Evolutionary conservation across 2,113 vertebrate genomes (phyloP).

Genomic region (Hucho hucho): DNA sequence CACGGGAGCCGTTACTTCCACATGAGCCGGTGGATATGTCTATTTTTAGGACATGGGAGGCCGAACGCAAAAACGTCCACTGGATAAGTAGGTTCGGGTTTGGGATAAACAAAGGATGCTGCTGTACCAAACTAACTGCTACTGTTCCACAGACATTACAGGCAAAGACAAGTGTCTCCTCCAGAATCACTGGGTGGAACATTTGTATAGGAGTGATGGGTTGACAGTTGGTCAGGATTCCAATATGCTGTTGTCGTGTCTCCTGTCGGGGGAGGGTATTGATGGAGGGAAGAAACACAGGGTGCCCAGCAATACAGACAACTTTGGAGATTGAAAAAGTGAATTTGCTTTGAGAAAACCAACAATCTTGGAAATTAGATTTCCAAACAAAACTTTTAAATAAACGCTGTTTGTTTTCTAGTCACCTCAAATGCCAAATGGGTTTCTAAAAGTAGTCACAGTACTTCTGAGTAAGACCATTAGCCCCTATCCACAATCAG

Average conservation of each 20-base stretch:
- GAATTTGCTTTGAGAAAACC: not conserved
- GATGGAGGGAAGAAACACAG: not conserved
- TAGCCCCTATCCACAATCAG: too few relatives aligned
- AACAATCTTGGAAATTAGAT: not conserved
- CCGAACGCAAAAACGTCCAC: slow-evolving; percentile 13
- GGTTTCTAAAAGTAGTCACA: too few relatives aligned
- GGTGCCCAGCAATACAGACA: not conserved
- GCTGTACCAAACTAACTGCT: too few relatives aligned
- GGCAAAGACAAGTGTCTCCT: not conserved
- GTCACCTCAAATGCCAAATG: not conserved
- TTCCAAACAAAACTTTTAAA: not conserved
- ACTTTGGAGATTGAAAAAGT: not conserved
- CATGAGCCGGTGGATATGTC: slow-evolving; percentile 25
- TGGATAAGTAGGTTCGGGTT: slow-evolving; percentile 15
- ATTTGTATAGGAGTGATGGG: not conserved
- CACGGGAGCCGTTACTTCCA: slow-evolving; percentile 36
- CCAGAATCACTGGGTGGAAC: not conserved
- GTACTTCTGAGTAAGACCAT: too few relatives aligned
- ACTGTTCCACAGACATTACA: not conserved
- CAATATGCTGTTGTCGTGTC: not conserved
- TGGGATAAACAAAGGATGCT: slow-evolving; percentile 9
- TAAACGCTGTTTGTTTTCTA: not conserved
- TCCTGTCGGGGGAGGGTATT: not conserved
- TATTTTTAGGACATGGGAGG: slow-evolving; percentile 43
- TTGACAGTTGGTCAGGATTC: not conserved